Conservation (phyloP, 1,140 invertebrate genomes). For the Aphelenchoides fujianensis region DNA sequence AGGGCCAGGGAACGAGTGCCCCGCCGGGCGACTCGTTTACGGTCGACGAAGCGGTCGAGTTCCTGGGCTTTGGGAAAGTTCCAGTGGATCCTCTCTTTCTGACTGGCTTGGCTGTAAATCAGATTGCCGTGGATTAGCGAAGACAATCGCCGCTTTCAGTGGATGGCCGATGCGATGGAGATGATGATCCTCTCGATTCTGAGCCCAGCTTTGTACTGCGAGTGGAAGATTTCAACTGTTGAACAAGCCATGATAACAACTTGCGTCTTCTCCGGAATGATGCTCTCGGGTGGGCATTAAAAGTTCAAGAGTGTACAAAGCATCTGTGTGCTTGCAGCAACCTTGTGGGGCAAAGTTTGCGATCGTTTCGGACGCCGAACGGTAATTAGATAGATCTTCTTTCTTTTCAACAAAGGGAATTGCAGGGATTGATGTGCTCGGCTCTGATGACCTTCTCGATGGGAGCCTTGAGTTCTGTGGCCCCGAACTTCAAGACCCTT, state of each 20-base stretch:
- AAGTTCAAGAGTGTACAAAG: no score
- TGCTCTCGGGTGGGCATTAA: no score
- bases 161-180: conserved; percentile 84
- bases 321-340: no score
- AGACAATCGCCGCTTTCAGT: no score
- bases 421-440: conserved; percentile 79
- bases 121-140: no score
- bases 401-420: conserved; percentile 34
- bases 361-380: conserved; percentile 86
- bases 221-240: conserved; percentile 81
- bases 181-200: conserved; percentile 93
- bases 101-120: conserved; percentile 65
- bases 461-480: conserved; percentile 81
- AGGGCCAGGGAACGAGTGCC: not conserved
- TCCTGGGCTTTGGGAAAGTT: conserved; percentile 89
- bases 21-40: conserved; percentile 78
- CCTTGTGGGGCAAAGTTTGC: conserved; percentile 90
- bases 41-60: conserved; percentile 89
- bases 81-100: conserved; percentile 74
- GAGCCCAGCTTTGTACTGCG: conserved; percentile 84
- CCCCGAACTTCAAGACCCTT: conserved; percentile 85
- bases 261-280: conserved; percentile 90
- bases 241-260: conserved; percentile 73
- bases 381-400: conserved; percentile 66
- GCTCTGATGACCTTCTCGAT: conserved; percentile 84